Conservation (phyloP, 1,140 invertebrate genomes). For the Melipona quadrifasciata region DNA sequence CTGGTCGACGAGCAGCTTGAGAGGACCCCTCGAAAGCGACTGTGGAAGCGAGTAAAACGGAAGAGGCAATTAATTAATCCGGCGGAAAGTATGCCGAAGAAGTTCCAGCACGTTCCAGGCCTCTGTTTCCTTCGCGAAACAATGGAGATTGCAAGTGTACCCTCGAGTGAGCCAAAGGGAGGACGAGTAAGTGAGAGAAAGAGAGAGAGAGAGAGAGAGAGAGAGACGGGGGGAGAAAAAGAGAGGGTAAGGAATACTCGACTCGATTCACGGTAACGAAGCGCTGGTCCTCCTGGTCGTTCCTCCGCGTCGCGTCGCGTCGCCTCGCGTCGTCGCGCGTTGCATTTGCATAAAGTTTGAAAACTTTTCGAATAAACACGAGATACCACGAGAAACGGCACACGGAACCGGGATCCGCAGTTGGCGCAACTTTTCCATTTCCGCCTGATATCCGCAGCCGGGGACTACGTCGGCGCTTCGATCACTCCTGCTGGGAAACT, state of each 20-base stretch:
- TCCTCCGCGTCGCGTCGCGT: neutral
- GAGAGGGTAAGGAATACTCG: conserved; percentile 48
- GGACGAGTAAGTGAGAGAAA: neutral
- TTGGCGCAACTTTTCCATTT: conserved; percentile 66
- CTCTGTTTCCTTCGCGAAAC: conserved; percentile 63
- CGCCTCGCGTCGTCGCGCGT: conserved; percentile 18
- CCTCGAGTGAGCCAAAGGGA: conserved; percentile 28
- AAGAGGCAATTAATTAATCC: conserved; percentile 65
- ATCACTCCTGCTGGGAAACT: neutral
- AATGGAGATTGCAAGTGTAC: conserved; percentile 61
- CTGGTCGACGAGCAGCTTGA: neutral
- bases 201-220: neutral
- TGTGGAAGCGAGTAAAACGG: conserved; percentile 31
- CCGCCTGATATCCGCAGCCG: conserved; percentile 8
- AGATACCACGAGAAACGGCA: conserved; percentile 27
- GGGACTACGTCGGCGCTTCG: neutral
- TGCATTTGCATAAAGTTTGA: conserved; percentile 65
- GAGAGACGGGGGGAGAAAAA: neutral
- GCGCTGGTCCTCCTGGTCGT: conserved; percentile 34
- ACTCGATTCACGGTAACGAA: conserved; percentile 64
- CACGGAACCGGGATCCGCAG: conserved; percentile 23
- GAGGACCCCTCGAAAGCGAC: conserved; percentile 15
- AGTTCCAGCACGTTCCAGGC: conserved; percentile 53
- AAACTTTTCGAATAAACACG: conserved; percentile 68
- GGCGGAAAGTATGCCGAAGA: conserved; percentile 62